Conservation (phyloP, 2,888 invertebrate species). For the Lacanobia oleracea region DNA sequence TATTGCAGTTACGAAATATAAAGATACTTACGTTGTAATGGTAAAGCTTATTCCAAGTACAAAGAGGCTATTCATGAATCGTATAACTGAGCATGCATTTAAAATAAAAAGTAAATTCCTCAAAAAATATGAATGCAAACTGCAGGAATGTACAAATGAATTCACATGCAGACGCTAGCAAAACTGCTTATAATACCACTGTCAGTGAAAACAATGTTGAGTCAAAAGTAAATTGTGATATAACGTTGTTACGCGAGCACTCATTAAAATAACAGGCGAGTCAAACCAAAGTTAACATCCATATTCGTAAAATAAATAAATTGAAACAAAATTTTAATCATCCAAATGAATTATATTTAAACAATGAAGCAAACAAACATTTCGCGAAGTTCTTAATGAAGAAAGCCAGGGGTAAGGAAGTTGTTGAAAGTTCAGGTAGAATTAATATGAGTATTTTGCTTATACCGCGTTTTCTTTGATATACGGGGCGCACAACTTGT, state of each 20-base stretch:
- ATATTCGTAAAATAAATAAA: slow-evolving; percentile 59
- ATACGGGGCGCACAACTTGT: slow-evolving; percentile 53
- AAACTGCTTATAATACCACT: slow-evolving; percentile 18
- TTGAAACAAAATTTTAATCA: slow-evolving; percentile 62
- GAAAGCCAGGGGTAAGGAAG: slow-evolving; percentile 61
- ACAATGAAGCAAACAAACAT: slow-evolving; percentile 58
- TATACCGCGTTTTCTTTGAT: slow-evolving; percentile 71
- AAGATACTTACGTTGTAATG: background rate
- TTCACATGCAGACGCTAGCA: slow-evolving; percentile 19
- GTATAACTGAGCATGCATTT: background rate
- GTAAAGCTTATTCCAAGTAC: background rate
- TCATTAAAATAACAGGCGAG: slow-evolving; percentile 55
- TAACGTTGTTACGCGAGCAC: slow-evolving; percentile 23
- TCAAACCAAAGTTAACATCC: slow-evolving; percentile 45
- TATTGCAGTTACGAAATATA: background rate
- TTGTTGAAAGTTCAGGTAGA: slow-evolving; percentile 67
- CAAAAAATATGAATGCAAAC: slow-evolving; percentile 1
- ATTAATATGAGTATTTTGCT: slow-evolving; percentile 73
- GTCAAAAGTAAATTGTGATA: slow-evolving; percentile 33
- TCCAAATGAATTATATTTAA: slow-evolving; percentile 62
- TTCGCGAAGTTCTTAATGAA: slow-evolving; percentile 62
- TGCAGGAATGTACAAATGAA: slow-evolving; percentile 15
- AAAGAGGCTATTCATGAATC: background rate
- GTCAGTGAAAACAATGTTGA: slow-evolving; percentile 34
- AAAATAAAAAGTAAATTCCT: background rate